phyloP scores from a whole-genome alignment of 2,888 invertebrate genomes.

The Eugnorisma glareosa region DNA sequence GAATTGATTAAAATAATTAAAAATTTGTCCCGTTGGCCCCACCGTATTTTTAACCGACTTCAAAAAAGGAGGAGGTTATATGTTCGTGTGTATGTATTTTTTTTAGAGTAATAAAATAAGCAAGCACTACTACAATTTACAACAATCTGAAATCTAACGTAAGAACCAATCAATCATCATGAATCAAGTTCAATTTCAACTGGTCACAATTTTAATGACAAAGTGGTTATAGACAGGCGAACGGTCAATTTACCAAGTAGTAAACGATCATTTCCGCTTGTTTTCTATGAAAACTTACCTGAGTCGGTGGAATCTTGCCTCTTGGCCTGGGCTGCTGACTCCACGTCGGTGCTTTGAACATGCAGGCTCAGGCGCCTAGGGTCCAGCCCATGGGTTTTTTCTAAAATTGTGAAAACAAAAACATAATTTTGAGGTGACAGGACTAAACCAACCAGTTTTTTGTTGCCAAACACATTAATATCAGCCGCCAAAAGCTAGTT shows the following conservation, averaged over 20 bases:
- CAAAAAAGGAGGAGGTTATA: too few species aligned
- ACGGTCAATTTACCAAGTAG: conserved; percentile 37
- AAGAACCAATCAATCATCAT: conserved; percentile 38
- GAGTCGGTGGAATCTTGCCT: conserved; percentile 80
- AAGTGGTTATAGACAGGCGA: conserved; percentile 49
- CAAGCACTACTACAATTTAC: background rate
- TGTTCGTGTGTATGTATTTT: too few species aligned
- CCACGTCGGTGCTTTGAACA: conserved; percentile 72
- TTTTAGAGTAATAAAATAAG: too few species aligned
- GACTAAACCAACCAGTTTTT: background rate
- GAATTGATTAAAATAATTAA: too few species aligned
- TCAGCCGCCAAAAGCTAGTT: too few species aligned
- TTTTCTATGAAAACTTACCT: conserved; percentile 70
- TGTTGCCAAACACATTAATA: too few species aligned
- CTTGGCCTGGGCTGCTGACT: conserved; percentile 74
- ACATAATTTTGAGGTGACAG: background rate
- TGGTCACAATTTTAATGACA: conserved; percentile 43
- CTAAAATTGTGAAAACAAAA: conserved; percentile 62
- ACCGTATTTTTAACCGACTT: too few species aligned
- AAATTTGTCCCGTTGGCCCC: too few species aligned
- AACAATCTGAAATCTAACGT: conserved; percentile 31
- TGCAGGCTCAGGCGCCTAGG: conserved; percentile 66
- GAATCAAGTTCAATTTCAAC: conserved; percentile 60
- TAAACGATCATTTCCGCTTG: conserved; percentile 45
- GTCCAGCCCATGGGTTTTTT: conserved; percentile 72